These are phyloP conservation scores for Oikopleura albicans DNA, from an alignment of 23 tunicate genomes.

Conservation along the genomic window DNA sequence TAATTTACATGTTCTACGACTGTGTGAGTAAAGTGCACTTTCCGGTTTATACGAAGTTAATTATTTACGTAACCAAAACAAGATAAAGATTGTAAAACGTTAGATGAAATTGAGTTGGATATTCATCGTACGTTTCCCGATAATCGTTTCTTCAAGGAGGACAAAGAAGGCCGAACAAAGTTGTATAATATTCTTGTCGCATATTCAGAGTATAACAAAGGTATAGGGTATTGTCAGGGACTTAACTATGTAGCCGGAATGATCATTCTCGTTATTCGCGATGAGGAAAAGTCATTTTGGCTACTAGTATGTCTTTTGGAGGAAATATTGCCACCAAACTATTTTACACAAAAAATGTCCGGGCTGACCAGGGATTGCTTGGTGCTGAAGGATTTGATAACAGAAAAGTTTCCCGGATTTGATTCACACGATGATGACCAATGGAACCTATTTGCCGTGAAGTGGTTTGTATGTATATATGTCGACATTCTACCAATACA, in stretches of 20 bases:
- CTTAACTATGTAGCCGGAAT: constrained; percentile 59
- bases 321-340: constrained; percentile 29
- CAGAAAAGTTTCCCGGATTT: constrained; percentile 26
- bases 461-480: constrained; percentile 81
- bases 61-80: too few species aligned
- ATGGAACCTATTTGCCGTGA: constrained; percentile 55
- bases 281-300: constrained; percentile 61
- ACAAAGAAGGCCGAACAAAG: constrained; percentile 16
- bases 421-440: constrained; percentile 21
- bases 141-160: constrained; percentile 33
- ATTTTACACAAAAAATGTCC: constrained; percentile 28
- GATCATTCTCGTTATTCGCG: constrained; percentile 33
- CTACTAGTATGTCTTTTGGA: constrained; percentile 34
- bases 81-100: background rate
- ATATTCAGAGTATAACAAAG: constrained; percentile 30
- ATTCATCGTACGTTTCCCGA: constrained; percentile 76
- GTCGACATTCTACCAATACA: constrained; percentile 60
- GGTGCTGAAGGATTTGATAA: constrained; percentile 37
- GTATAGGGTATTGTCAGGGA: constrained; percentile 61
- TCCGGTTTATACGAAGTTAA: too few species aligned
- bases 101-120: constrained; percentile 35
- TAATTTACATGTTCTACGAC: too few species aligned
- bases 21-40: too few species aligned
- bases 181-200: constrained; percentile 36
- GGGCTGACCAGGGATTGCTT: constrained; percentile 32